A percentile compares a stretch with the other conserved stretches of the same genome.
These are phyloP conservation scores for Zygogramma bicolorata DNA, from an alignment of 2,888 invertebrate genomes.

Conservation along the genomic window DNA sequence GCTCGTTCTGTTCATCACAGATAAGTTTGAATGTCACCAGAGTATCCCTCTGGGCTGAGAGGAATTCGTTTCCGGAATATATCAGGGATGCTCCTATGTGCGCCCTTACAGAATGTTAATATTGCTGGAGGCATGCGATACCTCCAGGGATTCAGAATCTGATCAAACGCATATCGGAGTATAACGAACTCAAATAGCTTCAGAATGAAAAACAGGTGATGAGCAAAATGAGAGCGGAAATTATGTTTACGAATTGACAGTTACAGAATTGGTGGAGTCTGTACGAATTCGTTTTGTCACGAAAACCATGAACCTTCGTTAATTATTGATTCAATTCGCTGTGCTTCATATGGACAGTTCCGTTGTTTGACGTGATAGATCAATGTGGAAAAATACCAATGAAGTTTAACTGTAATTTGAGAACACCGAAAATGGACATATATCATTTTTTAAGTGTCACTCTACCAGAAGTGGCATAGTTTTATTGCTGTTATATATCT, in stretches of 20 bases:
- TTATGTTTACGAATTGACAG: neutral
- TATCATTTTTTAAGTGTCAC: too few species aligned
- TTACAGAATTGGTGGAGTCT: neutral
- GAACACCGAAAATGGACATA: too few species aligned
- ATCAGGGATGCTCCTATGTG: conserved; percentile 7
- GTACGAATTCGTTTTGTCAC: neutral
- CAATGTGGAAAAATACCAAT: too few species aligned
- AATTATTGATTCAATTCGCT: neutral
- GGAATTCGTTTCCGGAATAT: neutral
- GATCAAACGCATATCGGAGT: conserved; percentile 31
- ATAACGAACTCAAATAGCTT: conserved; percentile 32
- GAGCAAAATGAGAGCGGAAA: conserved; percentile 15
- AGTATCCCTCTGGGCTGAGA: too few species aligned
- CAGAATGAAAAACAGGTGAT: conserved; percentile 25
- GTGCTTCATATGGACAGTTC: neutral
- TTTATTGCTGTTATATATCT: too few species aligned
- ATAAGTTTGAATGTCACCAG: too few species aligned
- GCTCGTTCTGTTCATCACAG: too few species aligned
- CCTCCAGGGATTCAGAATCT: conserved; percentile 31
- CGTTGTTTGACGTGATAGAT: too few species aligned
- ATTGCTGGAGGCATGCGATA: conserved; percentile 30
- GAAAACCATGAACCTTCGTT: neutral
- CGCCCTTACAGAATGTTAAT: conserved; percentile 37
- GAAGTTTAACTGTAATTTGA: too few species aligned
- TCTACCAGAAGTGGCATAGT: too few species aligned